Evolutionary conservation across 2,113 vertebrate genomes (phyloP).

Genomic region (Reinhardtius hippoglossoides): DNA sequence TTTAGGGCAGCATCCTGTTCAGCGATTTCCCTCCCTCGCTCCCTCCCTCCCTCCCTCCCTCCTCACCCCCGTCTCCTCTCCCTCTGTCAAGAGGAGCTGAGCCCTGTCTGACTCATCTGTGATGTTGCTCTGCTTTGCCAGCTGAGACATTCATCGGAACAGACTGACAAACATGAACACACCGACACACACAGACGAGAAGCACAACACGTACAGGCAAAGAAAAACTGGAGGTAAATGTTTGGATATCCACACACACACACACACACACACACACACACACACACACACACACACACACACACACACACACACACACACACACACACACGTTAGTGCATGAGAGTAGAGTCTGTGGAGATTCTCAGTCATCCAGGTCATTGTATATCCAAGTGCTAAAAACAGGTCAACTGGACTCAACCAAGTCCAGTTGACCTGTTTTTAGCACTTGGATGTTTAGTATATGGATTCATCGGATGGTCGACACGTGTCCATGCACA

Average conservation of each 20-base stretch:
- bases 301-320: background rate
- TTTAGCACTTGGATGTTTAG: too few species aligned
- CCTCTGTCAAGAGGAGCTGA: conserved; percentile 62
- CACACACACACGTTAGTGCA: background rate
- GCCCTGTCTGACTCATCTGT: conserved; percentile 66
- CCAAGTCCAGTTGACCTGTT: too few species aligned
- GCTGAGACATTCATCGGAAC: conserved; percentile 61
- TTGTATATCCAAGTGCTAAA: too few species aligned
- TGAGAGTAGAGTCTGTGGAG: background rate
- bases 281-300: background rate
- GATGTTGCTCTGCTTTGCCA: conserved; percentile 60
- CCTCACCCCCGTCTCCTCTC: conserved; percentile 26
- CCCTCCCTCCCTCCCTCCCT: conserved; percentile 40
- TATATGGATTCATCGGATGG: too few species aligned
- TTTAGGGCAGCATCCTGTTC: conserved; percentile 39
- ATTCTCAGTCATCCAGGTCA: too few species aligned
- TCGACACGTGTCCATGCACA: too few species aligned
- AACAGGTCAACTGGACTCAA: too few species aligned
- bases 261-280: background rate
- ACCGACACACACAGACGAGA: conserved; percentile 26
- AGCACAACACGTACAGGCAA: conserved; percentile 4
- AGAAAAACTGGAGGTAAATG: conserved; percentile 27
- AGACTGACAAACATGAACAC: conserved; percentile 51
- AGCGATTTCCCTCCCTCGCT: conserved; percentile 32
- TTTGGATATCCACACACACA: conserved; percentile 8